A percentile compares a stretch with the other conserved stretches of the same genome.
Evolutionary conservation across 1,140 invertebrate species (phyloP).

Genomic region (Agrypnia vestita): DNA sequence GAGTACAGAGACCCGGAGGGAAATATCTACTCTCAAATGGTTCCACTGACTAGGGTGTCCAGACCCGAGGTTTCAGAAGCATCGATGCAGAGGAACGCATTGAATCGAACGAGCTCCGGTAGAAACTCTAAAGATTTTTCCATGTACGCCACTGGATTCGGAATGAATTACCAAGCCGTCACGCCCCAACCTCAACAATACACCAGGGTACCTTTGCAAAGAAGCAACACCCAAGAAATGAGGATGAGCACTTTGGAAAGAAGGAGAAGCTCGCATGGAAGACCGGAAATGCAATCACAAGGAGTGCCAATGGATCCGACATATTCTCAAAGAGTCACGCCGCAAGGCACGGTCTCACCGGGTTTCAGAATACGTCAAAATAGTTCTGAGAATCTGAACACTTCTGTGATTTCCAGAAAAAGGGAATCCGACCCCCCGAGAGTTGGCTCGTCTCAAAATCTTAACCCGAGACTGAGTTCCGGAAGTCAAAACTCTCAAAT

Average conservation of each 20-base stretch:
- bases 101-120: slow-evolving; percentile 24
- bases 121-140: slow-evolving; percentile 37
- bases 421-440: not conserved
- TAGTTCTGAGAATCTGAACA: not conserved
- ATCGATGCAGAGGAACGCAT: slow-evolving; percentile 15
- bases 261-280: slow-evolving; percentile 3
- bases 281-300: not conserved
- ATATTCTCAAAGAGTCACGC: not conserved
- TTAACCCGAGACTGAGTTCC: slow-evolving; percentile 8
- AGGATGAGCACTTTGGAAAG: slow-evolving; percentile 33
- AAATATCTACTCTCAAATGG: slow-evolving; percentile 41
- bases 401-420: not conserved
- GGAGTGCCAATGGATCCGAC: not conserved
- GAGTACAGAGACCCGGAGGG: slow-evolving; percentile 10
- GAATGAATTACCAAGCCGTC: slow-evolving; percentile 33
- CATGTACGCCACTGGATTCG: slow-evolving; percentile 29
- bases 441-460: not conserved
- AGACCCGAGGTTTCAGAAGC: slow-evolving; percentile 22
- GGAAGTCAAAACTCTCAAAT: slow-evolving; percentile 19
- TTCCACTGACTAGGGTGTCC: not conserved
- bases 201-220: slow-evolving; percentile 14
- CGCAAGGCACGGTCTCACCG: not conserved
- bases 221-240: slow-evolving; percentile 3
- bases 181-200: slow-evolving; percentile 3
- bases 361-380: slow-evolving; percentile 24